phyloP scores from a whole-genome alignment of 92 coral and sea anemone species.

The Zoanthus sociatus region DNA sequence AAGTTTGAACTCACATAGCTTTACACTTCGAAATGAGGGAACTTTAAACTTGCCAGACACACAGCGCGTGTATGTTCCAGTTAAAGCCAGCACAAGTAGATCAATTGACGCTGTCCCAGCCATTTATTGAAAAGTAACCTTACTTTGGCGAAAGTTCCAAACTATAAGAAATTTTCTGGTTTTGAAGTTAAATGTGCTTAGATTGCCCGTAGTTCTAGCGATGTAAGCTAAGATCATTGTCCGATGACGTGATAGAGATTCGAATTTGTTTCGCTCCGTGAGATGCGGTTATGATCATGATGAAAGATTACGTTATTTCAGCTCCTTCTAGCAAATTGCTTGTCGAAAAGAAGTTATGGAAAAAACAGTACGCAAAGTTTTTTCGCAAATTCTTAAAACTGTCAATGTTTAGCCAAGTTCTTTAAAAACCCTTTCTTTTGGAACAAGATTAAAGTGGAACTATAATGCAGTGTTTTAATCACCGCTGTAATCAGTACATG shows the following conservation, averaged over 20 bases:
- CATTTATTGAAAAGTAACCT: not conserved
- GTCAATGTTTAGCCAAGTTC: not conserved
- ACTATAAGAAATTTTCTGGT: not conserved
- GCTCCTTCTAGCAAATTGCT: constrained; percentile 12
- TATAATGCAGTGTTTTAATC: not conserved
- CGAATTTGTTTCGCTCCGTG: constrained; percentile 39
- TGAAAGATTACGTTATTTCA: constrained; percentile 45
- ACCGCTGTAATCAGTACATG: not conserved
- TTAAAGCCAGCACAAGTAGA: constrained; percentile 33
- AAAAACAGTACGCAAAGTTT: not conserved
- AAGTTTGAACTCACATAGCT: constrained; percentile 17
- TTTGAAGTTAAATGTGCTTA: not conserved
- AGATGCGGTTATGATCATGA: constrained; percentile 41
- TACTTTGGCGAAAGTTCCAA: not conserved
- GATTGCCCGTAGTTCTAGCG: constrained; percentile 15
- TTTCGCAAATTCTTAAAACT: not conserved
- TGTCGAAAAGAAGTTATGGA: not conserved
- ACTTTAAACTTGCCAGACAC: constrained; percentile 10
- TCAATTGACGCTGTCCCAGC: constrained; percentile 37
- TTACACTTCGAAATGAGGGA: constrained; percentile 15
- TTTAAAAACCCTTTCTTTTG: not conserved
- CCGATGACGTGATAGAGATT: constrained; percentile 45
- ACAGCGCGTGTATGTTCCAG: constrained; percentile 1
- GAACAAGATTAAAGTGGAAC: not conserved
- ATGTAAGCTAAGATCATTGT: constrained; percentile 26